A percentile compares a stretch with the other conserved stretches of the same genome.
These are phyloP conservation scores for Endomychus coccineus DNA, from an alignment of 2,888 invertebrate genomes.

Conservation along the genomic window DNA sequence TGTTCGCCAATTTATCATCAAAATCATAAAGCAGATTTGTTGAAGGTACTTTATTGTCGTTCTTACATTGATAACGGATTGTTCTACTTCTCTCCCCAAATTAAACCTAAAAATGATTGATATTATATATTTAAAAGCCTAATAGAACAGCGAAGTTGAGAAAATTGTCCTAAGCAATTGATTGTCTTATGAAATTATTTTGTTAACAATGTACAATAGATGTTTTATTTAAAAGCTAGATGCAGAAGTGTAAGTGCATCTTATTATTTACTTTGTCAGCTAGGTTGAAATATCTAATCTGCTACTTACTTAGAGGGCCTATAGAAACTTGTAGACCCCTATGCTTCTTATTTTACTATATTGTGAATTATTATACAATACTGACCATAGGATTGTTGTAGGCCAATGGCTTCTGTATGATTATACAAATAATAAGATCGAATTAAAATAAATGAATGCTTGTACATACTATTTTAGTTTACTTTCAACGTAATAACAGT, in stretches of 20 bases:
- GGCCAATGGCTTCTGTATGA: constrained; percentile 42
- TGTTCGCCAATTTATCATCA: no score
- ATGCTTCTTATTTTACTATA: constrained; percentile 27
- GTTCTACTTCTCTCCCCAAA: constrained; percentile 33
- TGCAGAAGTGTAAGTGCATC: constrained; percentile 14
- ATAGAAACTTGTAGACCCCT: constrained; percentile 22
- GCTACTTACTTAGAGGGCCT: constrained; percentile 31
- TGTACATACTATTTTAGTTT: constrained; percentile 31
- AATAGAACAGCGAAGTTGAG: constrained; percentile 32
- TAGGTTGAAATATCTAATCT: constrained; percentile 22
- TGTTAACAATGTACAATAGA: constrained; percentile 16
- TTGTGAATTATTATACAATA: constrained; percentile 28
- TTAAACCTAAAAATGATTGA: constrained; percentile 11
- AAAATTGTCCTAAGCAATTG: constrained; percentile 25
- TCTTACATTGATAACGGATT: constrained; percentile 29
- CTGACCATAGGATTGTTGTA: constrained; percentile 40
- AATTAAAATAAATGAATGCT: constrained; percentile 42
- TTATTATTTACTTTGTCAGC: constrained; percentile 14
- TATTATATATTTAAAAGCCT: constrained; percentile 22
- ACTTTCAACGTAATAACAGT: no score
- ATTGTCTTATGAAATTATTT: constrained; percentile 25
- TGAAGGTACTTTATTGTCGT: no score
- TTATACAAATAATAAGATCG: constrained; percentile 36
- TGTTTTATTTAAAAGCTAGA: constrained; percentile 1
- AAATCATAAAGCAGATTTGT: no score